Base-by-base conservation (phyloP, 1,140 invertebrate species). In the Drosophila funebris region DNA sequence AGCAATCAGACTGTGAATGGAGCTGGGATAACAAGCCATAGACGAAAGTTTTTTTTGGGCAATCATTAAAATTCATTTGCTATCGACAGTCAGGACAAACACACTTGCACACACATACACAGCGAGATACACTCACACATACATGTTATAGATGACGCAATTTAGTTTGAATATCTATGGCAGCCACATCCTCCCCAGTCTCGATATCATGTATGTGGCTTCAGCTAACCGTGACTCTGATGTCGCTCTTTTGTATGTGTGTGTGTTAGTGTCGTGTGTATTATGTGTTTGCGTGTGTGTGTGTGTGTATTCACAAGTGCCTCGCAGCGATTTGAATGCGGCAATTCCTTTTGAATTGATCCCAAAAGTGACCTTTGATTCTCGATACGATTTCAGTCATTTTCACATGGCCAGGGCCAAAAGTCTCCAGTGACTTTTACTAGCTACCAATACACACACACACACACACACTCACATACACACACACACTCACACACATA, bases 11-110 rank as follows among this genome's bases (percentile, higher is more conserved):
- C 9, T 13, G 29, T 24, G 36, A 13, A 41, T 63, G 37, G 58
- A 53, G 62, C 22, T 36, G 63, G 80, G 48, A 85, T 61, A 84
- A 87, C 75, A 88, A 82, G 76, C 62, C 61, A 67, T 53, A 31
- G 52, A 39, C 33, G 37, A 52, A 81, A 58, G 67, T 74, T 78
- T 83, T 74, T 70, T 62, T 67, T 67, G 67, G 82, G 75, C 69
- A 88, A 88, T 88, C 83, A 88, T 88, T 88, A 88, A 88, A 88
- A 88, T 88, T 88, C 83, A 88, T 88, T 88, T 88, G 76, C 83
- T 83, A 88, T 88, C 83, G 83, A 88, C 84, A 87, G 82, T 81
- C 82, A 78, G 73, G 61, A 69, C 46, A 74, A 68, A 63, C 63
- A 73, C 58, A 63, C 48, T 56, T 18, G 31, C 39, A 44, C 56